These are phyloP conservation scores for Myotis yumanensis DNA, from an alignment of 2,113 vertebrate genomes.

Conservation along the genomic window DNA sequence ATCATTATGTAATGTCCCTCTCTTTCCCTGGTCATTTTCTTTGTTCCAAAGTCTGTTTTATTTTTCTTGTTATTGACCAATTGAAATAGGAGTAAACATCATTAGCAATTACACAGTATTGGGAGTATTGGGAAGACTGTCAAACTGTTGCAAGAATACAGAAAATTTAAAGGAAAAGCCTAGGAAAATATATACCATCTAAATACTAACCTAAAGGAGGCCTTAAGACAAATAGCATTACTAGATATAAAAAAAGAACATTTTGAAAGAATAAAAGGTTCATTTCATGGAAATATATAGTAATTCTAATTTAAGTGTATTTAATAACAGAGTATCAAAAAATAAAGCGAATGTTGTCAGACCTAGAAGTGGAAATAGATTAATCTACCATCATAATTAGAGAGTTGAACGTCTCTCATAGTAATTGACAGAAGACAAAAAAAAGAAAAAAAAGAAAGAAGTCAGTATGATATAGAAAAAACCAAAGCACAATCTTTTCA, in stretches of 20 bases:
- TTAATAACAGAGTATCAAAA: background rate
- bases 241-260: background rate
- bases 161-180: background rate
- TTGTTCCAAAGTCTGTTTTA: background rate
- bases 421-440: background rate
- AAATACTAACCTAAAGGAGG: background rate
- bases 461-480: background rate
- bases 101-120: background rate
- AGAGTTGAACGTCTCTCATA: background rate
- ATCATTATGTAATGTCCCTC: background rate
- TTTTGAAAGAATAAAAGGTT: background rate
- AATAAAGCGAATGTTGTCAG: background rate
- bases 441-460: background rate
- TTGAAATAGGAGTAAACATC: background rate
- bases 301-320: background rate
- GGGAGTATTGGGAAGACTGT: background rate
- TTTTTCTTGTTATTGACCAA: background rate
- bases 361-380: slow-evolving; percentile 6
- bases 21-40: background rate
- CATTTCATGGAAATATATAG: background rate
- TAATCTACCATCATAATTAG: background rate
- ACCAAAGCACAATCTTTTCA: background rate
- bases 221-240: background rate
- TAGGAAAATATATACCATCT: background rate
- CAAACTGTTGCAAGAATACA: background rate